Conservation (phyloP, 2,888 invertebrate species). For the Mythimna albipuncta region DNA sequence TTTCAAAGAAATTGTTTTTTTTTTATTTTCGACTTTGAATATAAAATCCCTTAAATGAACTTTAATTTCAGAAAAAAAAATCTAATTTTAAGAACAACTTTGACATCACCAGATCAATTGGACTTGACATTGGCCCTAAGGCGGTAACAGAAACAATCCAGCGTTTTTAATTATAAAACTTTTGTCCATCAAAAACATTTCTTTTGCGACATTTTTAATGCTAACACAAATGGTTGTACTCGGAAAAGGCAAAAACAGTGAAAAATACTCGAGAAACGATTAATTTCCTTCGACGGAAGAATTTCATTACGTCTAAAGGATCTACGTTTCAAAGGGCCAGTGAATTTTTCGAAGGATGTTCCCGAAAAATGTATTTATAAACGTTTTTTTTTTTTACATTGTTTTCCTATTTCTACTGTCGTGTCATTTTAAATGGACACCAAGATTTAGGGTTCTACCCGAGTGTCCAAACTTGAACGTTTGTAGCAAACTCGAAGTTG, state of each 20-base stretch:
- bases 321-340: conserved; percentile 57
- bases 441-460: conserved; percentile 8
- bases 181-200: conserved; percentile 42
- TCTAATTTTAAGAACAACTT: conserved; percentile 3
- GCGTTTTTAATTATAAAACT: conserved; percentile 43
- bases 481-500: conserved; percentile 15
- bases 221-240: conserved; percentile 40
- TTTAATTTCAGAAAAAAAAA: background rate
- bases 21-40: background rate
- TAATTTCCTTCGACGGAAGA: conserved; percentile 68
- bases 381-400: conserved; percentile 36
- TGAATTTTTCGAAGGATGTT: conserved; percentile 43
- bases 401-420: conserved; percentile 18
- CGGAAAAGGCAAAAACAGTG: conserved; percentile 38
- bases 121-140: background rate
- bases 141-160: conserved; percentile 13
- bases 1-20: background rate
- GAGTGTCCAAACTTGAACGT: background rate
- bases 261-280: conserved; percentile 58
- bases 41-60: background rate
- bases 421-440: conserved; percentile 24
- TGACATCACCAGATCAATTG: background rate
- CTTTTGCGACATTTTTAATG: conserved; percentile 36
- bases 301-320: conserved; percentile 68
- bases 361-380: conserved; percentile 16